These are phyloP conservation scores for Orientallactaga sibirica DNA, from an alignment of 2,797 vertebrate genomes.

Conservation along the genomic window DNA sequence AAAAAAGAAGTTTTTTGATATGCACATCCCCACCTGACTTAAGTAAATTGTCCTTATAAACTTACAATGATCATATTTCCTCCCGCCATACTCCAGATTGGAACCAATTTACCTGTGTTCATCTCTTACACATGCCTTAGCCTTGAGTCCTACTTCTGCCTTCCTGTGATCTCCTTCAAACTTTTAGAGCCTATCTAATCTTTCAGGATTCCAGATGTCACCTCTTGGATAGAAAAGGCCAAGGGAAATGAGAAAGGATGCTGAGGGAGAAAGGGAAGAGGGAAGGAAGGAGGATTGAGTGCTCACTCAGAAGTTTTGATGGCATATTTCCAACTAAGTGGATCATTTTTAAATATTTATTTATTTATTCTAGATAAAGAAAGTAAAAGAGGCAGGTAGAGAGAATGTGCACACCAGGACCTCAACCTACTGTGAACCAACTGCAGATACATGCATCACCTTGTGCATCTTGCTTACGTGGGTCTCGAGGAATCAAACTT, in stretches of 20 bases:
- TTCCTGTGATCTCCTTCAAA: not conserved
- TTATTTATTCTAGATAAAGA: too few species aligned
- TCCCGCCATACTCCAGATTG: not conserved
- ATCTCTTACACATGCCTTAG: not conserved
- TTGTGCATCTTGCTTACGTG: too few species aligned
- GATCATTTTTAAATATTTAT: not conserved
- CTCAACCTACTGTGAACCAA: too few species aligned
- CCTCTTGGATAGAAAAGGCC: not conserved
- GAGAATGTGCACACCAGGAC: too few species aligned
- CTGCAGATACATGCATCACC: too few species aligned
- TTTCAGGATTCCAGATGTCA: not conserved
- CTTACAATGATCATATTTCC: not conserved
- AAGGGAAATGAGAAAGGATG: not conserved
- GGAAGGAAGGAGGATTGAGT: not conserved
- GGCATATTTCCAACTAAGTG: not conserved
- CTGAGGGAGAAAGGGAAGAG: not conserved
- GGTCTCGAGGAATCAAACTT: too few species aligned
- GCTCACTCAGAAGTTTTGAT: not conserved
- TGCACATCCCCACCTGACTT: not conserved
- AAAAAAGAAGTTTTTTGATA: not conserved
- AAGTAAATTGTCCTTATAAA: not conserved
- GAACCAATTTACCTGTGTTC: not conserved
- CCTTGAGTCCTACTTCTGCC: not conserved
- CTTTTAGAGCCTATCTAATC: accelerated
- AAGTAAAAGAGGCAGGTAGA: too few species aligned